Evolutionary conservation across 2,888 invertebrate species (phyloP).

Genomic region (Xestobium rufovillosum): DNA sequence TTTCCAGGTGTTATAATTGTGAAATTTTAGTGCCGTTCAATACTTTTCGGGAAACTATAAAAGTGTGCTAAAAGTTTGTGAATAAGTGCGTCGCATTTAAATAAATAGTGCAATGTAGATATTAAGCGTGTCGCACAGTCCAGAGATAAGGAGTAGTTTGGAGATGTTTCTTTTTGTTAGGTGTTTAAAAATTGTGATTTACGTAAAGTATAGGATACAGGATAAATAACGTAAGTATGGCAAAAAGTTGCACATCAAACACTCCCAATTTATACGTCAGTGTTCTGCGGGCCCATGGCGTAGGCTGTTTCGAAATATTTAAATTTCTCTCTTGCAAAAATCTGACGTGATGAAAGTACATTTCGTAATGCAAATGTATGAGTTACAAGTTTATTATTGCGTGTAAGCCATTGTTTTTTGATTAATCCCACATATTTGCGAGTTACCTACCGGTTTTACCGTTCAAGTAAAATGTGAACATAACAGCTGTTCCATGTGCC

Average conservation of each 20-base stretch:
- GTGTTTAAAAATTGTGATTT: not conserved
- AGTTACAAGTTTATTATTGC: too few species aligned
- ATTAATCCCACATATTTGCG: not conserved
- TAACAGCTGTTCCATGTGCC: too few species aligned
- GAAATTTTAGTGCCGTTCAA: too few species aligned
- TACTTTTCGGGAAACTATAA: too few species aligned
- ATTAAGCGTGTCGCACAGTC: not conserved
- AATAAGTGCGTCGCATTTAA: too few species aligned
- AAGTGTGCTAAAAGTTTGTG: too few species aligned
- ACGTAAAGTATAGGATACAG: too few species aligned
- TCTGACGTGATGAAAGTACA: constrained; percentile 10
- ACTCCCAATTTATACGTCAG: not conserved
- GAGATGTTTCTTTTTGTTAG: not conserved
- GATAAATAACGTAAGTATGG: too few species aligned
- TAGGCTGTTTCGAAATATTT: constrained; percentile 28
- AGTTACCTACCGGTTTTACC: constrained; percentile 1
- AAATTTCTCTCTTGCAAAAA: constrained; percentile 28
- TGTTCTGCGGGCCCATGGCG: constrained; percentile 1
- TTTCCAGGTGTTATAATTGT: too few species aligned
- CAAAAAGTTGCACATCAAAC: not conserved
- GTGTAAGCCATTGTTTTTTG: too few species aligned
- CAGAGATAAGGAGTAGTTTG: not conserved
- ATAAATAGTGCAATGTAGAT: too few species aligned
- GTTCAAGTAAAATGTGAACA: too few species aligned
- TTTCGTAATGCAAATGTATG: constrained; percentile 1